A percentile compares a stretch with the other conserved stretches of the same genome.
Conservation (phyloP, 2,888 invertebrate genomes). For the Drosophila monieri region DNA sequence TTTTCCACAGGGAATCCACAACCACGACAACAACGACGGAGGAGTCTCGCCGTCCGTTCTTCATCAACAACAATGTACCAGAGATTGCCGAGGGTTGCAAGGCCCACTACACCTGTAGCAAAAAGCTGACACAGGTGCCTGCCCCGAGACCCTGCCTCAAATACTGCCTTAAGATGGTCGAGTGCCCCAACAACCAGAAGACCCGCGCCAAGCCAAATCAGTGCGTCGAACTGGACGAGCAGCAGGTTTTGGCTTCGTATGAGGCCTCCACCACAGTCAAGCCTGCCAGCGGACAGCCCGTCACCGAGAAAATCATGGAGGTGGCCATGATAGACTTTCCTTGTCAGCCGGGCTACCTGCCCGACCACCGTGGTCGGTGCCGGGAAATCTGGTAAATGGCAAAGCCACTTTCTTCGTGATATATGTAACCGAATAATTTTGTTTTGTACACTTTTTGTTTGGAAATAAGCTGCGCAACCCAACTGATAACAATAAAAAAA, state of each 20-base stretch:
- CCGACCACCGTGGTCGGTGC: conserved; percentile 81
- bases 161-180: conserved; percentile 72
- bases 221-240: conserved; percentile 75
- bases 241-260: conserved; percentile 52
- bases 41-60: conserved; percentile 36
- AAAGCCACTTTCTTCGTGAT: conserved; percentile 1
- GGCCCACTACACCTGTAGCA: conserved; percentile 64
- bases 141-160: conserved; percentile 72
- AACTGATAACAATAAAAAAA: conserved; percentile 27
- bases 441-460: conserved; percentile 14
- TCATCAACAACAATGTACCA: conserved; percentile 68
- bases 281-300: conserved; percentile 10
- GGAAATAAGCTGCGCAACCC: conserved; percentile 16
- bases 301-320: conserved; percentile 55
- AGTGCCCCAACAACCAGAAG: conserved; percentile 60
- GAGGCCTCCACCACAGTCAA: conserved; percentile 8
- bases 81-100: conserved; percentile 59
- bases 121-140: conserved; percentile 63
- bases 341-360: conserved; percentile 81
- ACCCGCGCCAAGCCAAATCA: conserved; percentile 57
- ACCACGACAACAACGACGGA: conserved; percentile 17
- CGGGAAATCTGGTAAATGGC: conserved; percentile 77
- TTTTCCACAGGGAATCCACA: conserved; percentile 38
- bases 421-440: conserved; percentile 12
- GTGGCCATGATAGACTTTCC: conserved; percentile 83